phyloP scores from a whole-genome alignment of 2,113 vertebrate species.

The Tichodroma muraria region DNA sequence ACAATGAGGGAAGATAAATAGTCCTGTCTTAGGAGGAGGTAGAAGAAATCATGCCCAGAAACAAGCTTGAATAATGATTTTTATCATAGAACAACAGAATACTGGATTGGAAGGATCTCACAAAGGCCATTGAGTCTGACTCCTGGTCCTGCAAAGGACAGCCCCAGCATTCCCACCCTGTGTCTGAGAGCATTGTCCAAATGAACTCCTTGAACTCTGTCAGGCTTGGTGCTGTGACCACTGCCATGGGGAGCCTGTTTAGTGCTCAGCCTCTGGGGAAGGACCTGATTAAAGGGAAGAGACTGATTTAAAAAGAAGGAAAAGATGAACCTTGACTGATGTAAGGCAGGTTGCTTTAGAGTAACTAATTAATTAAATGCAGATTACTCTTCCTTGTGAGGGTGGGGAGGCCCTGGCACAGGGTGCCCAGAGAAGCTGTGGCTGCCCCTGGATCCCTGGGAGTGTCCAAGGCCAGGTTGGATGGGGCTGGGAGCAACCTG shows the following conservation, averaged over 20 bases:
- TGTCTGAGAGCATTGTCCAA: neutral
- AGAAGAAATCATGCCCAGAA: neutral
- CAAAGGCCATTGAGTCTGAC: neutral
- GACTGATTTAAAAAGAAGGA: neutral
- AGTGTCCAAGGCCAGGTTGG: neutral
- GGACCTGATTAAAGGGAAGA: neutral
- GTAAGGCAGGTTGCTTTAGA: neutral
- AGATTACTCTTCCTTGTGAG: neutral
- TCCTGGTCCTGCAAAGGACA: neutral
- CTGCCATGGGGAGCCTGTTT: neutral
- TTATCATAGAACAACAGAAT: neutral
- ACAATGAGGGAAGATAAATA: neutral
- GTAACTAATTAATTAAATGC: neutral
- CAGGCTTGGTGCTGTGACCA: neutral
- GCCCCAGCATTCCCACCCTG: neutral
- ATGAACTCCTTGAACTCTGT: neutral
- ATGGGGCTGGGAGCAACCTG: rapidly evolving
- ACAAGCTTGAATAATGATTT: neutral
- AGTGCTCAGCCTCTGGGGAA: neutral
- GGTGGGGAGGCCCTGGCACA: rapidly evolving
- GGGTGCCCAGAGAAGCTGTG: neutral
- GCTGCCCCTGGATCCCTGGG: neutral
- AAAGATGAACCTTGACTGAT: neutral
- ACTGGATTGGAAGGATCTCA: neutral
- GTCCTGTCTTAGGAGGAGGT: neutral